phyloP scores from a whole-genome alignment of 2,113 vertebrate genomes.

The Mystacornis crossleyi region DNA sequence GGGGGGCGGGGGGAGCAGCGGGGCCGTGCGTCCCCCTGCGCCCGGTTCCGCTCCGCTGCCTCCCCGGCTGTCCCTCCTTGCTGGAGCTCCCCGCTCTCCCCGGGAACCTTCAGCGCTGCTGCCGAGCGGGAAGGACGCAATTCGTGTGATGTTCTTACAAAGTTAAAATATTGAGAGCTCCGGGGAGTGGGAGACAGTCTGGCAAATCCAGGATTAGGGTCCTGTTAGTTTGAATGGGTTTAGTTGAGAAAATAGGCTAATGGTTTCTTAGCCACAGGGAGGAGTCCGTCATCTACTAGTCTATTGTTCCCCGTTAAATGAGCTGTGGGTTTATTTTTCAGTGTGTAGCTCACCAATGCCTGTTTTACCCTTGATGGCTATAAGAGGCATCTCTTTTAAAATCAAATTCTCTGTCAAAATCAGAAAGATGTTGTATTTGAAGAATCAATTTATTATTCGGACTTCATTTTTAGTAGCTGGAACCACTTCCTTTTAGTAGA shows the following conservation, averaged over 20 bases:
- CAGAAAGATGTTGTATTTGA: not conserved
- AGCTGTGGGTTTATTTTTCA: constrained; percentile 25
- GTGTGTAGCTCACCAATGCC: not conserved
- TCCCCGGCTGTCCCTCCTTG: not conserved
- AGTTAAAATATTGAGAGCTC: not conserved
- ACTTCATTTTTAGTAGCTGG: not conserved
- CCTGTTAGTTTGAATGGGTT: not conserved
- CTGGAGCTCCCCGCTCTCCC: not conserved
- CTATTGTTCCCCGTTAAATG: constrained; percentile 49
- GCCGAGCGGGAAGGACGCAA: not conserved
- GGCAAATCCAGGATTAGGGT: not conserved
- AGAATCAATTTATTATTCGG: not conserved
- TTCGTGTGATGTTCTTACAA: not conserved
- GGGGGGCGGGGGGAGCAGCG: not conserved
- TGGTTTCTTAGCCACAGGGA: constrained; percentile 52
- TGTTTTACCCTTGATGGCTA: not conserved
- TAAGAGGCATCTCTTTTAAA: not conserved
- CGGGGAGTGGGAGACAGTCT: not conserved
- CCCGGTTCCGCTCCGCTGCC: not conserved
- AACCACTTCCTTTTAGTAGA: not conserved
- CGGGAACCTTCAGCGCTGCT: not conserved
- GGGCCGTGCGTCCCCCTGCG: not conserved
- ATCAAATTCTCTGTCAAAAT: not conserved
- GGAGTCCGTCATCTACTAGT: constrained; percentile 21
- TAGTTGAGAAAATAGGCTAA: constrained; percentile 20